These are phyloP conservation scores for Dryomyza anilis DNA, from an alignment of 2,888 invertebrate species.

Conservation along the genomic window DNA sequence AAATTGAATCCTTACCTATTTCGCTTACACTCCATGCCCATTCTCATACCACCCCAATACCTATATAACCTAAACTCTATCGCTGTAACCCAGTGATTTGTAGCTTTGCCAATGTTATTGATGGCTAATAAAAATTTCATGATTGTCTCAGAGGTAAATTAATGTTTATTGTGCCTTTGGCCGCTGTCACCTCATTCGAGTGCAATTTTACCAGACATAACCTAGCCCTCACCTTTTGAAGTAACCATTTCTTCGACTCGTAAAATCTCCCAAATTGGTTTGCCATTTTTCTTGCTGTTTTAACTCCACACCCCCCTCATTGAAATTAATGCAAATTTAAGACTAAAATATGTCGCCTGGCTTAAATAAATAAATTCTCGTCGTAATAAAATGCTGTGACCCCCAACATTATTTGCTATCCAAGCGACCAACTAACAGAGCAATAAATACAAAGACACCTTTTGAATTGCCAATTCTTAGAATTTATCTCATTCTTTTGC, in stretches of 20 bases:
- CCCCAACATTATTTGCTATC: too few species aligned
- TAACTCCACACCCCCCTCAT: background rate
- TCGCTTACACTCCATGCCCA: background rate
- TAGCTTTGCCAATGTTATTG: constrained; percentile 43
- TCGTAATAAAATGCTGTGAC: background rate
- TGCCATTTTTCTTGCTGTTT: background rate
- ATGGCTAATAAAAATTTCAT: constrained; percentile 47
- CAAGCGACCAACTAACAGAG: too few species aligned
- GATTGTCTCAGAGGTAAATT: constrained; percentile 38
- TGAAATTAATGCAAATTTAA: constrained; percentile 24
- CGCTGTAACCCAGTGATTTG: constrained; percentile 39
- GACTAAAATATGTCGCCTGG: constrained; percentile 13
- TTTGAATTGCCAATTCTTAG: background rate
- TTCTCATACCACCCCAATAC: background rate
- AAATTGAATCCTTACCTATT: too few species aligned
- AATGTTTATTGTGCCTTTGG: constrained; percentile 14
- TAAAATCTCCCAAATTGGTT: background rate
- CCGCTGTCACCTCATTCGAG: background rate
- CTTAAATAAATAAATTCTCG: background rate
- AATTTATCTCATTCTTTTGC: background rate
- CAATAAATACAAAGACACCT: constrained; percentile 10
- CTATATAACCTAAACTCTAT: too few species aligned
- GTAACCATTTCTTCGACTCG: background rate
- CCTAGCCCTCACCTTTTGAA: background rate
- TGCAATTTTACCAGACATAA: background rate